Evolutionary conservation across 2,797 vertebrate species (phyloP).

Genomic region (Spea hammondii): DNA sequence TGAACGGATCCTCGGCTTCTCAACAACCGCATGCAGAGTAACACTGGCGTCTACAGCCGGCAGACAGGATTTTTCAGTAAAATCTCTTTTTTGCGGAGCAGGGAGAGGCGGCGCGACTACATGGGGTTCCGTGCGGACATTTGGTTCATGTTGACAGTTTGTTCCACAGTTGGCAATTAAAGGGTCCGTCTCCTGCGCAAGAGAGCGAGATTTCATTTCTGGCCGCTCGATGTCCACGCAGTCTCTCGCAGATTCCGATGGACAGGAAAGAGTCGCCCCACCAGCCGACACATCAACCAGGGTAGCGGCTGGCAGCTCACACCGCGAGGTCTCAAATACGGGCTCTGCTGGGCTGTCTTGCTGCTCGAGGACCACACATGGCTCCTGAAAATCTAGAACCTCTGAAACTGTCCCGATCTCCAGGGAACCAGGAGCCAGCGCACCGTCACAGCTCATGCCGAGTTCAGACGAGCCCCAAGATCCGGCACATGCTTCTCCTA

Average conservation of each 20-base stretch:
- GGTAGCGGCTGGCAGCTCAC: too few relatives aligned
- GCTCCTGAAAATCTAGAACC: conserved; percentile 2
- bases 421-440: neutral
- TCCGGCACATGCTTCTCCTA: neutral
- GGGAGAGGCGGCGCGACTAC: neutral
- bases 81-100: neutral
- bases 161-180: neutral
- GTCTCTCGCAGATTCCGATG: too few relatives aligned
- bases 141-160: neutral
- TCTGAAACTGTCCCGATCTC: neutral
- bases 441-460: neutral
- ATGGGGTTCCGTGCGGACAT: neutral
- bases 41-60: neutral
- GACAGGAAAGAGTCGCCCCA: too few relatives aligned
- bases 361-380: neutral
- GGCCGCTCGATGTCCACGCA: too few relatives aligned
- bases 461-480: neutral
- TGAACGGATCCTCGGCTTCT: neutral
- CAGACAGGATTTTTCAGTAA: neutral
- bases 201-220: too few relatives aligned
- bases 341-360: neutral
- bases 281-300: too few relatives aligned
- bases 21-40: neutral
- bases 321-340: neutral
- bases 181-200: too few relatives aligned